Base-by-base conservation (phyloP, 2,113 vertebrate species). In the Planiliza haematocheilus region DNA sequence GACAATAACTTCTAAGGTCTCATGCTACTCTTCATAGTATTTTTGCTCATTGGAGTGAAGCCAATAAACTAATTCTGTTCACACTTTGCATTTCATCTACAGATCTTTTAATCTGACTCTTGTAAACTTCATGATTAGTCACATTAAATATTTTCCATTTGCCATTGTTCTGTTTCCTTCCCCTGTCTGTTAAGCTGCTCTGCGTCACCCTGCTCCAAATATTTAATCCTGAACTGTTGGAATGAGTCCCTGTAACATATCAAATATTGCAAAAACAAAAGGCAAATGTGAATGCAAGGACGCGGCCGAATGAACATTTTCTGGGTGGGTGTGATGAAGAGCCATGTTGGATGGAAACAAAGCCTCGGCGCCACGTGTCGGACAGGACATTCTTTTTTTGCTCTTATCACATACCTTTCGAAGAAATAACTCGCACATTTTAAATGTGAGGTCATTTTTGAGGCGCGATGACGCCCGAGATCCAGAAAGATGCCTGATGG, bases 261-360 rank as follows among this genome's bases (percentile, higher is more conserved):
- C 10, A 8, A 49, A 43, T 57, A 46, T n/a, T 53, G 30, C 21
- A 11, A 24, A 57, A 77, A 57, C 66, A 70, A 38, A 16, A 41
- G 11, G 2, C 1, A 43, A 8, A 57, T 52, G 55, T 59, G 34
- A 66, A 73, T 79, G 13, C 50, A 50, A 45, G 59, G 60, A 72
- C 59, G 60, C 3, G 16, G 2, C 46, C 9, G 37, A 60, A 39
- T 66, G 24, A 67, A 61, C 41, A 56, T 30, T 36, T 49, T 43
- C 20, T 58, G 12, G 7, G 39, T 6, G 2, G 64, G 34, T 12
- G 48, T 45, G 38, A 38, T 7, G 16, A 30, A 14, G 18, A 51
- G 10, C 37, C 17, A 10, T 30, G 16, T 0, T 14, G 14, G 14
- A 36, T 42, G 60, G 24, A 63, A 46, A 65, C 24, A 46, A 52